A percentile compares a stretch with the other conserved stretches of the same genome.
Evolutionary conservation across 2,797 vertebrate species (phyloP).

Genomic region (Taenioides sp.): DNA sequence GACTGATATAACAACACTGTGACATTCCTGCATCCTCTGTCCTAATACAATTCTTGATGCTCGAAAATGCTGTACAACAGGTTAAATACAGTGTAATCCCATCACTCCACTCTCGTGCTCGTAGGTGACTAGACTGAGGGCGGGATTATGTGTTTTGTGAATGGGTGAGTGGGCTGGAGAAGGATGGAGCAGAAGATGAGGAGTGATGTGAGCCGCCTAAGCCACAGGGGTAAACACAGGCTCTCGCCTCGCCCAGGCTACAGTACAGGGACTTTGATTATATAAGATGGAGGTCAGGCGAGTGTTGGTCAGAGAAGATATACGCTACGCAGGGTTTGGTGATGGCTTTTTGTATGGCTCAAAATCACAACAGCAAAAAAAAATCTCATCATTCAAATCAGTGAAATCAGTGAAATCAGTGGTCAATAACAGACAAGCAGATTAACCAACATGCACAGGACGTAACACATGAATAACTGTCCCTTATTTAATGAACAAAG

Average conservation of each 20-base stretch:
- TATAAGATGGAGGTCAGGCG: neutral
- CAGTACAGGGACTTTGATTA: neutral
- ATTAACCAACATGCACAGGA: no score
- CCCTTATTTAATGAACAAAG: no score
- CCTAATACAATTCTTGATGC: constrained; percentile 38
- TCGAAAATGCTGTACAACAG: constrained; percentile 10
- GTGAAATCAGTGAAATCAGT: no score
- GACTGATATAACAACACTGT: constrained; percentile 31
- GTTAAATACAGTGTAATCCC: constrained; percentile 42
- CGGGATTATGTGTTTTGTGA: constrained; percentile 52
- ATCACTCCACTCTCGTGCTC: constrained; percentile 48
- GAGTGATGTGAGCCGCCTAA: constrained; percentile 32
- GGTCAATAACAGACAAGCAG: no score
- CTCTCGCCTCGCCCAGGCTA: constrained; percentile 17
- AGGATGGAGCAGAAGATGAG: constrained; percentile 35
- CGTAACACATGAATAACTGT: no score
- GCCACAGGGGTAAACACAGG: constrained; percentile 61
- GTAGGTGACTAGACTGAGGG: constrained; percentile 18
- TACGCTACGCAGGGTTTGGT: no score
- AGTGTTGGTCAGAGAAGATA: neutral
- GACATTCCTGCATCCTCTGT: constrained; percentile 42
- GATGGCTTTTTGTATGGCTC: no score
- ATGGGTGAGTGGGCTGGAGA: constrained; percentile 51
- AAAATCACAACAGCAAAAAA: no score
- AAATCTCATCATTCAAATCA: no score